Base-by-base conservation (phyloP, 2,113 vertebrate species). In the Sakesphorus luctuosus region DNA sequence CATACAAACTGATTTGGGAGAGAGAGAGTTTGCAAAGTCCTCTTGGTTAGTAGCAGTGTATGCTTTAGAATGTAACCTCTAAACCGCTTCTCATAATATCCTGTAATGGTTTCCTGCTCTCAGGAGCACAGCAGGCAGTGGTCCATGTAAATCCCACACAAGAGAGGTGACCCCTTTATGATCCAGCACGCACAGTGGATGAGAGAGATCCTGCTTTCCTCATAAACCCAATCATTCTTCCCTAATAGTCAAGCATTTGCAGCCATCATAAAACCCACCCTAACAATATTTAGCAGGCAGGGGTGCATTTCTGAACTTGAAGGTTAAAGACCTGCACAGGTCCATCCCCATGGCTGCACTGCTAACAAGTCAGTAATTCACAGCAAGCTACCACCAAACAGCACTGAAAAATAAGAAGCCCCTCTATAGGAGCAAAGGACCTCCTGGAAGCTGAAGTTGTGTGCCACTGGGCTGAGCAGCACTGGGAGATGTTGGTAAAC, bases 91-190 rank as follows among this genome's bases (percentile, higher is more conserved):
- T 95, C 62, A n/a, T 52, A 87, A 94, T 79, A 62, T 40, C 90
- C 96, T 89, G 74, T 53, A 91, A 96, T 84, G 61, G 59, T 67
- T 97, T 95, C 85, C 84, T 77, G 75, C 86, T 89, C 78, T 88
- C 96, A 92, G 95, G 20, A 97, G 72, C 84, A 53, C 11, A 96
- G 91, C 17, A n/a, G 84, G 52, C 78, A 95, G 90, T 67, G 97
- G 93, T 65, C 79, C 95, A 93, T 3, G 28, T 95, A 97, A 94
- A 95, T 95, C 71, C 89, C 93, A 29, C 93, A 50, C 0, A 28
- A 93, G 89, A 85, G 3, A n/a, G 55, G 85, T 49, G 84, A 96
- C 91, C 90, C 52, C 53, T 87, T 88, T 50, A 26, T 75, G 91
- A 96, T 94, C 89, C 67, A 82, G 66, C 46, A 75, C 11, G 80